A percentile compares a stretch with the other conserved stretches of the same genome.
Conservation (phyloP, 2,888 invertebrate genomes). For the Drosophila prolongata region DNA sequence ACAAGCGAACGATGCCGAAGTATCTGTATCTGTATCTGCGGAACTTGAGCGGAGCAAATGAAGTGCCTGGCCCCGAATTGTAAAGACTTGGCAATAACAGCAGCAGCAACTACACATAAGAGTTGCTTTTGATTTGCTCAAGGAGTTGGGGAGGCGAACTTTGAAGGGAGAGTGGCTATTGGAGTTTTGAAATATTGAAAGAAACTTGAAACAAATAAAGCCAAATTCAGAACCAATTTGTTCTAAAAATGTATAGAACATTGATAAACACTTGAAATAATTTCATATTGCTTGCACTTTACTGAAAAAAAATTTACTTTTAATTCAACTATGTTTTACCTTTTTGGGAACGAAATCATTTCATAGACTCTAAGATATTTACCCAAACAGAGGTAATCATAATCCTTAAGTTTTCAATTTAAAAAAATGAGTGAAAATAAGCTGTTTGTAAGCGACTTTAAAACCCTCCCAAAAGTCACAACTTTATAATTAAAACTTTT, state of each 20-base stretch:
- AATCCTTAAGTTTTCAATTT: too few relatives aligned
- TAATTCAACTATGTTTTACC: too few relatives aligned
- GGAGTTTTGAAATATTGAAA: not conserved
- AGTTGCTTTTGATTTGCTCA: conserved; percentile 67
- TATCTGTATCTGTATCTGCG: conserved; percentile 34
- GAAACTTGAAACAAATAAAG: not conserved
- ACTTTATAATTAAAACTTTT: conserved; percentile 21
- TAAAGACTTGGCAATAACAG: conserved; percentile 41
- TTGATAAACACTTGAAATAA: too few relatives aligned
- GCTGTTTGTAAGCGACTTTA: not conserved
- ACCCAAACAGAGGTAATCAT: too few relatives aligned
- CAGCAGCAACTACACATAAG: conserved; percentile 41
- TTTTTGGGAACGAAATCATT: too few relatives aligned
- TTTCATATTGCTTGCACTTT: too few relatives aligned
- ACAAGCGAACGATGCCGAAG: conserved; percentile 35
- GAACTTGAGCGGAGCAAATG: conserved; percentile 43
- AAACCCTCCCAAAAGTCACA: not conserved
- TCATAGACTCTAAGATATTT: too few relatives aligned
- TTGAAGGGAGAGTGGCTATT: conserved; percentile 17
- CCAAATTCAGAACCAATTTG: too few relatives aligned
- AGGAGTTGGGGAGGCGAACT: conserved; percentile 22
- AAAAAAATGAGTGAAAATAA: not conserved
- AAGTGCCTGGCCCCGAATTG: conserved; percentile 57
- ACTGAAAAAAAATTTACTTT: too few relatives aligned
- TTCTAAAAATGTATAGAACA: too few relatives aligned